These are phyloP conservation scores for Perdita meconis DNA, from an alignment of 2,888 invertebrate species.

Conservation along the genomic window DNA sequence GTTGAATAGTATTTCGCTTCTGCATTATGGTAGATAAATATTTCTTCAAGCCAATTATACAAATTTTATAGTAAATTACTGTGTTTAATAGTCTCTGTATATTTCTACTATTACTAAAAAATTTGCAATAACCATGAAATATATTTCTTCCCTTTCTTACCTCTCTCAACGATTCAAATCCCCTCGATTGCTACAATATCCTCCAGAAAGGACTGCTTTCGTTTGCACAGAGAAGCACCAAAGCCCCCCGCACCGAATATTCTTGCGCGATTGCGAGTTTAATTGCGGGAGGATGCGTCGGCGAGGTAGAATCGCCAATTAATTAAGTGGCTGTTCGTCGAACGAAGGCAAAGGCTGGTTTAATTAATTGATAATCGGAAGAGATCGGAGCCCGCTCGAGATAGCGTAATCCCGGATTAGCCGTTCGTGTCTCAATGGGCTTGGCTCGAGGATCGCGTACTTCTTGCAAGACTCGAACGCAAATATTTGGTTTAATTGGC, in stretches of 20 bases:
- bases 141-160: not conserved
- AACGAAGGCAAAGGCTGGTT: slow-evolving; percentile 52
- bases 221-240: not conserved
- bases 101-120: too few relatives aligned
- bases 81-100: too few relatives aligned
- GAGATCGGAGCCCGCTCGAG: slow-evolving; percentile 52
- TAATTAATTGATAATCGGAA: slow-evolving; percentile 68
- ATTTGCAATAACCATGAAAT: too few relatives aligned
- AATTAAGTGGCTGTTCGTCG: slow-evolving; percentile 58
- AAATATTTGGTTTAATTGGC: slow-evolving; percentile 59
- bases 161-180: not conserved
- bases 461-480: slow-evolving; percentile 45
- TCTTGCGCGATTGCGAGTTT: slow-evolving; percentile 34
- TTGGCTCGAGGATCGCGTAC: slow-evolving; percentile 4
- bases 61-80: too few relatives aligned
- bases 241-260: not conserved
- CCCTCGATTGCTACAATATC: not conserved
- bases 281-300: slow-evolving; percentile 43
- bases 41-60: too few relatives aligned
- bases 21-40: too few relatives aligned
- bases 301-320: slow-evolving; percentile 57
- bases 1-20: too few relatives aligned
- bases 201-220: slow-evolving; percentile 5
- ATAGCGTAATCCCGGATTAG: slow-evolving; percentile 57
- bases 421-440: slow-evolving; percentile 45